phyloP scores from a whole-genome alignment of 2,113 vertebrate genomes.

The Nibea albiflora region DNA sequence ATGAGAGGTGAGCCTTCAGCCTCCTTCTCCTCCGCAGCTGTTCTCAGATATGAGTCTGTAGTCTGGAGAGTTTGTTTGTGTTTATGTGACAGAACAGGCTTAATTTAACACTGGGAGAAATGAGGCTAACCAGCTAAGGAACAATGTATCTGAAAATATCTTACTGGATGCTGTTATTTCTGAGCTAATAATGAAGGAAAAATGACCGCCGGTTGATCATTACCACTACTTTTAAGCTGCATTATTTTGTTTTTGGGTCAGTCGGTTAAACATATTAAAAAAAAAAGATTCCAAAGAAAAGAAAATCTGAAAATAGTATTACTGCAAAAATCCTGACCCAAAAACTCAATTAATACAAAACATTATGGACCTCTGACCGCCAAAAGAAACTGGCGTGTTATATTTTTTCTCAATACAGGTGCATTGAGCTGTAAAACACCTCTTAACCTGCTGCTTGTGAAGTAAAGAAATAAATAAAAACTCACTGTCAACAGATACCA shows the following conservation, averaged over 20 bases:
- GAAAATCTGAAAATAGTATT: background rate
- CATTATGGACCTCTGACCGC: too few relatives aligned
- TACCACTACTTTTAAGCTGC: background rate
- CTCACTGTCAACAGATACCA: background rate
- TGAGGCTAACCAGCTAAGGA: background rate
- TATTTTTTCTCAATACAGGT: background rate
- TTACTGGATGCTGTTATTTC: background rate
- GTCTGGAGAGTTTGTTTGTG: background rate
- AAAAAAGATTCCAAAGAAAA: background rate
- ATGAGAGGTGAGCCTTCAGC: slow-evolving; percentile 88
- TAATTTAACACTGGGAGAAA: background rate
- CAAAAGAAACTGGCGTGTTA: background rate
- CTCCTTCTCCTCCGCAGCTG: background rate
- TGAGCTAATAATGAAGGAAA: background rate
- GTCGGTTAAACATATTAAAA: background rate
- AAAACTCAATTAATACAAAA: background rate
- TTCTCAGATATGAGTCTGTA: background rate
- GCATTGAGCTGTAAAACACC: background rate
- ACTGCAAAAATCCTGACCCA: background rate
- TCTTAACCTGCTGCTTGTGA: background rate
- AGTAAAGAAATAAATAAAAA: background rate
- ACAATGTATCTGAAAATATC: background rate
- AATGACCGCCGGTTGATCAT: background rate
- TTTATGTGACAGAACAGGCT: background rate
- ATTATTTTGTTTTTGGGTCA: background rate